Conservation (phyloP, 2,113 vertebrate species). For the Nothoprocta pentlandii region DNA sequence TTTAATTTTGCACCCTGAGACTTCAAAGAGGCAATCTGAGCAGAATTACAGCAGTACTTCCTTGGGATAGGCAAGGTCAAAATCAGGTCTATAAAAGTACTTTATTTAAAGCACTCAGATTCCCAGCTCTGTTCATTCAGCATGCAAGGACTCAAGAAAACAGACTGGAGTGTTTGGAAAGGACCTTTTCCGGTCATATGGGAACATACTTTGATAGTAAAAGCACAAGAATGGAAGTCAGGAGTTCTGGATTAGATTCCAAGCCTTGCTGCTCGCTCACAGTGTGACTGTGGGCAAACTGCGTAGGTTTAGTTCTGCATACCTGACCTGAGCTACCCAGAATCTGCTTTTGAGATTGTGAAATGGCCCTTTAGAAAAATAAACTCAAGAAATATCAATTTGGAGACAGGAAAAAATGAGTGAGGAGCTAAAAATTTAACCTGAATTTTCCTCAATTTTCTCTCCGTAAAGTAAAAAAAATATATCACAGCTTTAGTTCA, state of each 20-base stretch:
- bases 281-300: not conserved
- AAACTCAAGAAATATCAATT: not conserved
- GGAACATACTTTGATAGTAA: not conserved
- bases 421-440: not conserved
- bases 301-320: not conserved
- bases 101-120: not conserved
- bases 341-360: not conserved
- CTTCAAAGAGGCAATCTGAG: not conserved
- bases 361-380: not conserved
- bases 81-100: not conserved
- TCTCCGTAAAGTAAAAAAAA: constrained; percentile 13
- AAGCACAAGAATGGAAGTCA: not conserved
- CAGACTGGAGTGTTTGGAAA: not conserved
- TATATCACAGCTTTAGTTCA: not conserved
- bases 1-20: not conserved
- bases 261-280: not conserved
- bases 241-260: not conserved
- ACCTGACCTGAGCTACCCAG: not conserved
- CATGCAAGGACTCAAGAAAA: not conserved
- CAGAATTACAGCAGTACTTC: not conserved
- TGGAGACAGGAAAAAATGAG: not conserved
- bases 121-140: not conserved
- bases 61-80: not conserved
- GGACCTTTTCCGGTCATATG: not conserved
- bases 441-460: constrained; percentile 30